Evolutionary conservation across 2,113 vertebrate species (phyloP), one percentile per base, ranked within the genome.

Genomic region (Eleginops maclovinus): DNA sequence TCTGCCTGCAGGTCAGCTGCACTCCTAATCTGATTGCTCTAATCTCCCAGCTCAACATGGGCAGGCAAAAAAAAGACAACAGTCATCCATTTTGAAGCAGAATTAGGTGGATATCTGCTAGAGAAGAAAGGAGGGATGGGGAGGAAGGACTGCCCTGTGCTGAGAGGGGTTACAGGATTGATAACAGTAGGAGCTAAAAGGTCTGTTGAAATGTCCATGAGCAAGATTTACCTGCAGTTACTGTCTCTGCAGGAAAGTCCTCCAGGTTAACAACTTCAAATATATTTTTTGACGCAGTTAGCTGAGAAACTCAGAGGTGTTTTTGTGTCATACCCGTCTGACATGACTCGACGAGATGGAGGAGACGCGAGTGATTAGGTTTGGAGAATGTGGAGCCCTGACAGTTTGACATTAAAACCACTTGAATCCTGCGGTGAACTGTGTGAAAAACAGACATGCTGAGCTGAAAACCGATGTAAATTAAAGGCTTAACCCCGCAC

Each of bases 11-110:
- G 92, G 94, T 96, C 84, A 91, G 89, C 87, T 83, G 79, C 92
- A 77, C 66, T 91, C 88, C 67, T 98, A 98, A 99, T 96, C 91
- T 96, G 96, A 96, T 99, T 97, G 94, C 89, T 93, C 91, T 98
- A 99, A 99, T 98, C 97, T 95, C 88, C 88, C 84, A 84, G 94
- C 87, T 90, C 88, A 94, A 95, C 91, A 91, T 88, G 89, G 93
- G 93, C 94, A 93, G 87, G 90, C 81, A 88, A 87, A 78, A 84
- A 83, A 89, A 88, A 86, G 83, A 91, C 83, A 88, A 88, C 88
- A 86, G 84, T 77, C 87, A 77, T 90, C 89, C 88, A 92, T 93
- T 93, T 90, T 89, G 87, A 88, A 68, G 61, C n/a, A 87, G 87
- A 90, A 84, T 87, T 88, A 87, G 74, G 73, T 11, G 63, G 68